phyloP scores from a whole-genome alignment of 2,797 vertebrate genomes.

The Lagothrix lagotricha region DNA sequence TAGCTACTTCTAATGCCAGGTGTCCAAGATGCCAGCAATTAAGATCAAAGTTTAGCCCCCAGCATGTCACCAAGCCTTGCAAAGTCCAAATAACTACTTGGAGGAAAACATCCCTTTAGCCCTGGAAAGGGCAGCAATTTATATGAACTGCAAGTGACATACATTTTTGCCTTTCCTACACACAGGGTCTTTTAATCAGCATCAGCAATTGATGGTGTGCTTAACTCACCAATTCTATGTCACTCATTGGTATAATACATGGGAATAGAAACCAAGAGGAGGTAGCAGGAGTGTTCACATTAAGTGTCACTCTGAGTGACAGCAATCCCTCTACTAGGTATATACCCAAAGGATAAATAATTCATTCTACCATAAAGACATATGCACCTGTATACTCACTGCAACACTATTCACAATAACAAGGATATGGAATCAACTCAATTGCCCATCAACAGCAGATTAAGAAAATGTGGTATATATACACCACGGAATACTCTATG shows the following conservation, averaged over 20 bases:
- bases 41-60: not conserved
- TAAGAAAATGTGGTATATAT: not conserved
- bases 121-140: not conserved
- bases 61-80: not conserved
- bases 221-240: not conserved
- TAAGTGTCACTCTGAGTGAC: not conserved
- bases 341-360: too few species aligned
- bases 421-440: not conserved
- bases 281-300: not conserved
- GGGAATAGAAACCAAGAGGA: not conserved
- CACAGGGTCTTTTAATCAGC: not conserved
- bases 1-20: not conserved
- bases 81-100: not conserved
- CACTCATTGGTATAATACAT: not conserved
- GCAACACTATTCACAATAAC: not conserved
- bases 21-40: not conserved
- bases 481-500: too few species aligned
- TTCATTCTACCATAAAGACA: too few species aligned
- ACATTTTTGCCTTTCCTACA: not conserved
- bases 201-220: not conserved
- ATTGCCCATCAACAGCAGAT: too few species aligned
- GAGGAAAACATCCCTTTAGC: not conserved
- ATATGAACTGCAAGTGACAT: not conserved
- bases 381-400: too few species aligned
- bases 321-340: too few species aligned